A percentile compares a stretch with the other conserved stretches of the same genome.
Conservation (phyloP, 1,140 invertebrate genomes). For the Popillia japonica region DNA sequence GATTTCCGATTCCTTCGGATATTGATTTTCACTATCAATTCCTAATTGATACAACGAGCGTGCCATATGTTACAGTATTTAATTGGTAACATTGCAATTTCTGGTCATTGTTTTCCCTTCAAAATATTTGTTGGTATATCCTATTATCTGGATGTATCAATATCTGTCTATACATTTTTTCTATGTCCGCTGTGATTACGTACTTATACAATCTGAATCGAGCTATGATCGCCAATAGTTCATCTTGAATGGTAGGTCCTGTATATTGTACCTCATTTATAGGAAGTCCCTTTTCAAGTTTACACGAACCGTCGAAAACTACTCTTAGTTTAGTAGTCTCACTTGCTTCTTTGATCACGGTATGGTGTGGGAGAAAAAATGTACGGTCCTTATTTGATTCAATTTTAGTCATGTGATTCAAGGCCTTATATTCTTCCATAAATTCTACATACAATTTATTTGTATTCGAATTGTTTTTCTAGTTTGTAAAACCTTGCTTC, state of each 20-base stretch:
- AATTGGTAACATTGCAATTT: conserved; percentile 32
- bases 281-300: neutral
- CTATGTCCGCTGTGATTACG: conserved; percentile 54
- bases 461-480: neutral
- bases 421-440: neutral
- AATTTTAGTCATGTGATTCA: neutral
- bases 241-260: neutral
- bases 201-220: conserved; percentile 58
- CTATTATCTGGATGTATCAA: conserved; percentile 51
- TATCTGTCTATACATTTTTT: conserved; percentile 59
- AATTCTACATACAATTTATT: neutral
- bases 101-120: conserved; percentile 46
- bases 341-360: neutral
- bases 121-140: conserved; percentile 59
- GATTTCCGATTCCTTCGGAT: neutral
- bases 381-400: too few relatives aligned
- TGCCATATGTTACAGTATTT: conserved; percentile 51
- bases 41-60: conserved; percentile 39
- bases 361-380: neutral
- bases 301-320: neutral
- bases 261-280: neutral
- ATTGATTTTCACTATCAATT: neutral
- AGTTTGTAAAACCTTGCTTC: neutral
- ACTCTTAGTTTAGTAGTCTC: conserved; percentile 44
- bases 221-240: conserved; percentile 55